These are phyloP conservation scores for Anser brachyrhynchus DNA, from an alignment of 2,113 vertebrate genomes.

Conservation along the genomic window DNA sequence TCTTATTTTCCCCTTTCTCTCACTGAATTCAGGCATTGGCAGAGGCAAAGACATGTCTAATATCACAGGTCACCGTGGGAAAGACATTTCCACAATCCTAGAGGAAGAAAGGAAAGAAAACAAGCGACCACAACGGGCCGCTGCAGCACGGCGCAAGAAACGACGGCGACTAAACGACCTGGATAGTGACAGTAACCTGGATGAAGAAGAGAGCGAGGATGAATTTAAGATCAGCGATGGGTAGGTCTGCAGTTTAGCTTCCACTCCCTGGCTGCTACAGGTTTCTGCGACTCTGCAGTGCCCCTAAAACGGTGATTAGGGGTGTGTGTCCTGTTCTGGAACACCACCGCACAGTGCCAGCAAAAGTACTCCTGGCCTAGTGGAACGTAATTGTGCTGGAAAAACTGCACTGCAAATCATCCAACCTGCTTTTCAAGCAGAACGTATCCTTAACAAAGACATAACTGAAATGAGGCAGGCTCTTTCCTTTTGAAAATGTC, in stretches of 20 bases:
- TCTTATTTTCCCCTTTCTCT: neutral
- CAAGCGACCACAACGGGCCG: slow-evolving; percentile 82
- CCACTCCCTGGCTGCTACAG: neutral
- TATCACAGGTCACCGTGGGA: slow-evolving; percentile 90
- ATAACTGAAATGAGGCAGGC: neutral
- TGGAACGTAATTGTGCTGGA: fast-evolving
- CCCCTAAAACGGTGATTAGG: neutral
- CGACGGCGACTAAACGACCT: slow-evolving; percentile 92
- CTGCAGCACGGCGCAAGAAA: slow-evolving; percentile 82
- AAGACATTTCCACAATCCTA: slow-evolving; percentile 94
- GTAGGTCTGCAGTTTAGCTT: slow-evolving; percentile 67
- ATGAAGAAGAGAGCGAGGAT: slow-evolving; percentile 96
- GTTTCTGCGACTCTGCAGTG: neutral
- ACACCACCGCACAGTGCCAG: neutral
- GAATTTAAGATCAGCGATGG: slow-evolving; percentile 96
- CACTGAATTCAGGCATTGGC: slow-evolving; percentile 73
- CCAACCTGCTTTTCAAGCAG: neutral
- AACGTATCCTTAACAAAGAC: neutral
- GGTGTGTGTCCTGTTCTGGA: neutral
- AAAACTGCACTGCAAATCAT: neutral
- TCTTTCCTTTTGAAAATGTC: neutral
- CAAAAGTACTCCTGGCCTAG: neutral
- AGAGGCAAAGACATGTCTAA: slow-evolving; percentile 84
- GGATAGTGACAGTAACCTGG: slow-evolving; percentile 93
- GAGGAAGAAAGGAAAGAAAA: slow-evolving; percentile 88